These are phyloP conservation scores for Athrips mouffetella DNA, from an alignment of 2,888 invertebrate species.

Conservation along the genomic window DNA sequence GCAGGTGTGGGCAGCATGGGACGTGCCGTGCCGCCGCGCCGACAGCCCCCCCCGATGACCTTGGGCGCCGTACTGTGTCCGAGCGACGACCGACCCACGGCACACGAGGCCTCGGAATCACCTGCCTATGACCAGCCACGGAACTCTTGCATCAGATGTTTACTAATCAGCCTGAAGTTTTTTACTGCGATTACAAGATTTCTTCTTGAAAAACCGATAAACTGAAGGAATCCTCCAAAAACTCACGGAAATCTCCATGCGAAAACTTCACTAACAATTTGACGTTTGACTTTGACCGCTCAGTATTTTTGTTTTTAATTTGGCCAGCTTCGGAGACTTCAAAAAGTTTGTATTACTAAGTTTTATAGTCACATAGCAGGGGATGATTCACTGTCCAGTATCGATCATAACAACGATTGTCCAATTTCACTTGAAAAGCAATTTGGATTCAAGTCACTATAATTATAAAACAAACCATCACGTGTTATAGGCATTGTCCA, in stretches of 20 bases:
- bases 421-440: background rate
- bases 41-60: slow-evolving; percentile 52
- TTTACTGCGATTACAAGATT: too few species aligned
- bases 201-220: background rate
- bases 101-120: too few species aligned
- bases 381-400: background rate
- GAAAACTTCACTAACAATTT: slow-evolving; percentile 12
- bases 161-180: too few species aligned
- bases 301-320: background rate
- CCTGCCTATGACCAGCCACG: slow-evolving; percentile 33
- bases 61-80: slow-evolving; percentile 47
- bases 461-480: background rate
- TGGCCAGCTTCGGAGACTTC: background rate
- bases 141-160: too few species aligned
- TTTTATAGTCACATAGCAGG: background rate
- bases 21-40: slow-evolving; percentile 54
- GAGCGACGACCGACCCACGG: slow-evolving; percentile 32
- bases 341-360: background rate
- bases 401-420: background rate
- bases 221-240: too few species aligned
- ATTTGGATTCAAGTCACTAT: background rate
- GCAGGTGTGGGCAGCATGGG: slow-evolving; percentile 58
- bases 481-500: too few species aligned
- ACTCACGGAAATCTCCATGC: too few species aligned
- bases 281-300: slow-evolving; percentile 15